phyloP scores from a whole-genome alignment of 2,113 vertebrate genomes.

The Steatornis caripensis region DNA sequence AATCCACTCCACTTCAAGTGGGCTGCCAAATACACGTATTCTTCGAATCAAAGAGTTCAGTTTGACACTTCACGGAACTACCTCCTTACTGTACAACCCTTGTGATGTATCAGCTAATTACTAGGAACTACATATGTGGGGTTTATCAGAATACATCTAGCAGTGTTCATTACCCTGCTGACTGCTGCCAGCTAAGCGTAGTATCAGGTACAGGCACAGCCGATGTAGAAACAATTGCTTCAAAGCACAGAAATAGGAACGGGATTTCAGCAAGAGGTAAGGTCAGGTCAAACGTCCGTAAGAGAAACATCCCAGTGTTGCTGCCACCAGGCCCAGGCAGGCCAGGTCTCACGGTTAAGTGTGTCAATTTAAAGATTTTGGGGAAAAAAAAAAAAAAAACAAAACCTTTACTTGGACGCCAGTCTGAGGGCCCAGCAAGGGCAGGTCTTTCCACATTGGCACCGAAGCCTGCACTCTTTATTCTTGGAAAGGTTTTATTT shows the following conservation, averaged over 20 bases:
- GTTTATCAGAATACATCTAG: neutral
- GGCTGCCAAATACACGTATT: neutral
- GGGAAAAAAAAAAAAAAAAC: neutral
- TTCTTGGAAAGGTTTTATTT: conserved; percentile 44
- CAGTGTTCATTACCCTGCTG: neutral
- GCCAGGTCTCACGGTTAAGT: neutral
- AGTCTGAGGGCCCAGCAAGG: neutral
- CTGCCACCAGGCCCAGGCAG: neutral
- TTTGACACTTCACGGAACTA: neutral
- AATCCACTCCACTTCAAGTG: neutral
- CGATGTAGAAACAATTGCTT: neutral
- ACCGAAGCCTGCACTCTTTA: neutral
- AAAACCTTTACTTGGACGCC: neutral
- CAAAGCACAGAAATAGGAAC: neutral
- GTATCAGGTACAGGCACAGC: neutral
- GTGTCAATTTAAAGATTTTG: neutral
- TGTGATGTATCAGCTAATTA: neutral
- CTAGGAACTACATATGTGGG: neutral
- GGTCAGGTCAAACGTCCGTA: neutral
- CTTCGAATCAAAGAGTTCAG: neutral
- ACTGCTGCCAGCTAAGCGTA: neutral
- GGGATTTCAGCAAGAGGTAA: neutral
- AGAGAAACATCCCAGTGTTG: neutral
- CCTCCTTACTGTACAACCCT: neutral
- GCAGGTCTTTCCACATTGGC: neutral